Base-by-base conservation (phyloP, 2,113 vertebrate species). In the Xiphias gladius region DNA sequence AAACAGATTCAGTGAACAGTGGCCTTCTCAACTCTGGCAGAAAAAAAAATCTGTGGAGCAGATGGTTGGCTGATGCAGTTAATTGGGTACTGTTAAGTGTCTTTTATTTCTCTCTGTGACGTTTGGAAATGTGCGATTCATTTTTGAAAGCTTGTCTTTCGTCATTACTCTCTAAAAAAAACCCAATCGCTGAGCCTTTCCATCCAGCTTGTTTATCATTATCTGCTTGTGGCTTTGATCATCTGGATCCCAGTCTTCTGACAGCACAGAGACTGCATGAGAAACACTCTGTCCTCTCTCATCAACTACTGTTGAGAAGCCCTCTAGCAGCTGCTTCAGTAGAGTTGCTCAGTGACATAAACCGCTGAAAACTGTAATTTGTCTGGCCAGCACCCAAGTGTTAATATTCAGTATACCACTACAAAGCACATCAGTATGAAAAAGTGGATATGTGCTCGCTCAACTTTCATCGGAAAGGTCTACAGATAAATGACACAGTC, bases 1-100 rank as follows among this genome's bases (percentile, higher is more conserved):
- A 84, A 88, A 83, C 88, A 93, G 85, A 86, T 64, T 80, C 88
- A 77, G 76, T 85, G 82, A 92, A 87, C 83, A 62, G 87, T 74
- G 88, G 83, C 80, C 73, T 84, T 83, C 61, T 86, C 79, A 73
- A 66, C 75, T 76, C 65, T 85, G 84, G 61, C 67, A 46, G 66
- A 48, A 35, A 35, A 71, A 65, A 79, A 73, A 79, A 86, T 76
- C 68, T 20, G 37, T 7, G 37, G 55, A 81, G 78, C 87, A 89
- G 77, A 84, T 84, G 88, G 87, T 73, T 83, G 79, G 73, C 73
- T 79, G 75, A 50, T 78, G 79, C 69, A 76, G 71, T 83, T 90
- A 91, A 93, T 90, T 91, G 82, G 83, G 39, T 43, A 37, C 54
- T 73, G 69, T 72, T 65, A 63, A 77, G 37, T 24, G 59, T 84